Percentiles rank a stretch among this genome's conserved stretches.
Evolutionary conservation across 2,888 invertebrate species (phyloP).

Genomic region (Lottia scabra): DNA sequence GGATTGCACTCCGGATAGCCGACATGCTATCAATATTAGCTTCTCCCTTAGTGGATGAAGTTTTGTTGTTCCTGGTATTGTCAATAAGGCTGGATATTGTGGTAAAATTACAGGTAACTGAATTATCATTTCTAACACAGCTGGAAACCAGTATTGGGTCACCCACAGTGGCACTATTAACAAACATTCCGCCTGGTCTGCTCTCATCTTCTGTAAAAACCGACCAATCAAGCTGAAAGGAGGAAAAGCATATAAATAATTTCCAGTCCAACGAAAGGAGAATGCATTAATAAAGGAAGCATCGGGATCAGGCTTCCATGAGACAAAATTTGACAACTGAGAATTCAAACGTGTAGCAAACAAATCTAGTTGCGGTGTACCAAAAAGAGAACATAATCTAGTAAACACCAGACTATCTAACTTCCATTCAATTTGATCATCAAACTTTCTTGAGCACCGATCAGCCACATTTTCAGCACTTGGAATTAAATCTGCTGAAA

Average conservation of each 20-base stretch:
- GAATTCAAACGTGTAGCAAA: conserved; percentile 21
- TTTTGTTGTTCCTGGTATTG: not conserved
- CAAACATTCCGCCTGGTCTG: conserved; percentile 4
- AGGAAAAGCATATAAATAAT: conserved; percentile 19
- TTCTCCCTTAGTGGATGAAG: not conserved
- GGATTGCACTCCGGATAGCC: not conserved
- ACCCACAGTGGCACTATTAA: conserved; percentile 12
- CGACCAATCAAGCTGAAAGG: conserved; percentile 16
- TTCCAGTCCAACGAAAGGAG: conserved; percentile 5
- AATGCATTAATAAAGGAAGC: conserved; percentile 21
- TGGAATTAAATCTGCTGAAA: not conserved
- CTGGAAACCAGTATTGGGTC: conserved; percentile 16
- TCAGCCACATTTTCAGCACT: conserved; percentile 10
- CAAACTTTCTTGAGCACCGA: conserved; percentile 12
- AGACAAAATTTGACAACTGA: not conserved
- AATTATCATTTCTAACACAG: not conserved
- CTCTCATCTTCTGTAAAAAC: conserved; percentile 8
- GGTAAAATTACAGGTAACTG: conserved; percentile 6
- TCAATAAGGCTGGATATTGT: not conserved
- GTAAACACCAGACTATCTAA: conserved; percentile 2
- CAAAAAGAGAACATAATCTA: not conserved
- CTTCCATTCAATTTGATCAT: conserved; percentile 23
- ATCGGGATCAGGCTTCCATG: conserved; percentile 15
- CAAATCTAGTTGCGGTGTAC: conserved; percentile 3
- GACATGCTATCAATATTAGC: not conserved